These are phyloP conservation scores for Deroplatys truncata DNA, from an alignment of 2,888 invertebrate species.

Conservation along the genomic window DNA sequence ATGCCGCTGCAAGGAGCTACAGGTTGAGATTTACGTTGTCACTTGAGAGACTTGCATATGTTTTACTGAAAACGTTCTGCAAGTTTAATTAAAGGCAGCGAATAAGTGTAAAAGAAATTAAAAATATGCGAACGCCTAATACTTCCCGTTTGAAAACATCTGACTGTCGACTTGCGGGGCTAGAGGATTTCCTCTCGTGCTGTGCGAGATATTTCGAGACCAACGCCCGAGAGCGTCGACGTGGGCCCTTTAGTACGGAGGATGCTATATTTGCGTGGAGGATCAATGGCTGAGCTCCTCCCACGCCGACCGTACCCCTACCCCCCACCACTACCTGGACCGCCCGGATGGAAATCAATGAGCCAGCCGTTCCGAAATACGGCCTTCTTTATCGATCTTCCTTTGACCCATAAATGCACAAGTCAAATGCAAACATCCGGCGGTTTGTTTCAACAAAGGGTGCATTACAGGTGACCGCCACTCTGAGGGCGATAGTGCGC, in stretches of 20 bases:
- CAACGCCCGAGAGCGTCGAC: conserved; percentile 1
- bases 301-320: background rate
- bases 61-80: background rate
- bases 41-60: background rate
- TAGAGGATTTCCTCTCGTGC: background rate
- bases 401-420: background rate
- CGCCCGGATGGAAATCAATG: conserved; percentile 1
- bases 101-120: background rate
- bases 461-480: background rate
- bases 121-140: conserved; percentile 1
- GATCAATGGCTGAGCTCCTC: conserved; percentile 13
- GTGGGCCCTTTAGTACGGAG: background rate
- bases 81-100: background rate
- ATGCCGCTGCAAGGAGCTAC: background rate
- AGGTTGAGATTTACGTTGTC: background rate
- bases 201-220: conserved; percentile 11
- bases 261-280: background rate
- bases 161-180: conserved; percentile 4
- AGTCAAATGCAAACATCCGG: background rate
- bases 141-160: conserved; percentile 14
- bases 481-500: background rate
- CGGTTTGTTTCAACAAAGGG: background rate
- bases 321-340: background rate
- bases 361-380: background rate
- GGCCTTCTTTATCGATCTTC: background rate